These are phyloP conservation scores for Aphidius colemani DNA, from an alignment of 2,888 invertebrate genomes.

Conservation along the genomic window DNA sequence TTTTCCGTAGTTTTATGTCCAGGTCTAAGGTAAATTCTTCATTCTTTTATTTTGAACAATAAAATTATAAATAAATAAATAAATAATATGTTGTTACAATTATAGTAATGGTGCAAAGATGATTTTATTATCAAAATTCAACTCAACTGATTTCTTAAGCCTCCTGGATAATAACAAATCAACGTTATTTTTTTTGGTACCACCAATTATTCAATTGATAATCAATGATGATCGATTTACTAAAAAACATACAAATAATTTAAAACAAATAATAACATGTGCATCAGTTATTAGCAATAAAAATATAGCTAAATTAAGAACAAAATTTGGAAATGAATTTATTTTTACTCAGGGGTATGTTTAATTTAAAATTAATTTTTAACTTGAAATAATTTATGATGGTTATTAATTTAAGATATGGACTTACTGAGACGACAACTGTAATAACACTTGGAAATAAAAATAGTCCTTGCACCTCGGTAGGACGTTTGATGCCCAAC, in stretches of 20 bases:
- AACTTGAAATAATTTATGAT: too few species aligned
- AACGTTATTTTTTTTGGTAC: slow-evolving; percentile 74
- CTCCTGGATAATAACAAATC: slow-evolving; percentile 69
- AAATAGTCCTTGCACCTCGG: slow-evolving; percentile 18
- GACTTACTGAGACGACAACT: slow-evolving; percentile 3
- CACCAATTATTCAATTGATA: slow-evolving; percentile 67
- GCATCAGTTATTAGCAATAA: slow-evolving; percentile 72
- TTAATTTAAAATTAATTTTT: too few species aligned
- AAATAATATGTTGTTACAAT: background rate
- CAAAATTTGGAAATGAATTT: slow-evolving; percentile 58
- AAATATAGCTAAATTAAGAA: slow-evolving; percentile 64
- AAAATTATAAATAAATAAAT: background rate
- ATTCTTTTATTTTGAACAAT: background rate
- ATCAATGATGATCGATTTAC: slow-evolving; percentile 57
- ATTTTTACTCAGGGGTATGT: slow-evolving; percentile 63
- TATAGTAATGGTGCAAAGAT: slow-evolving; percentile 67
- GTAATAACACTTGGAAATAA: slow-evolving; percentile 59
- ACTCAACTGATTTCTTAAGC: slow-evolving; percentile 70
- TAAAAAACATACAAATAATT: slow-evolving; percentile 63
- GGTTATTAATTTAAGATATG: background rate
- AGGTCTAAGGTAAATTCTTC: slow-evolving; percentile 50
- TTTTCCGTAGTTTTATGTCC: slow-evolving; percentile 64
- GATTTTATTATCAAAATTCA: slow-evolving; percentile 76
- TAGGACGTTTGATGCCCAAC: slow-evolving; percentile 58
- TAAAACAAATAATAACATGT: slow-evolving; percentile 66